Evolutionary conservation across 2,888 invertebrate genomes (phyloP).

Genomic region (Drosophila pullipes): DNA sequence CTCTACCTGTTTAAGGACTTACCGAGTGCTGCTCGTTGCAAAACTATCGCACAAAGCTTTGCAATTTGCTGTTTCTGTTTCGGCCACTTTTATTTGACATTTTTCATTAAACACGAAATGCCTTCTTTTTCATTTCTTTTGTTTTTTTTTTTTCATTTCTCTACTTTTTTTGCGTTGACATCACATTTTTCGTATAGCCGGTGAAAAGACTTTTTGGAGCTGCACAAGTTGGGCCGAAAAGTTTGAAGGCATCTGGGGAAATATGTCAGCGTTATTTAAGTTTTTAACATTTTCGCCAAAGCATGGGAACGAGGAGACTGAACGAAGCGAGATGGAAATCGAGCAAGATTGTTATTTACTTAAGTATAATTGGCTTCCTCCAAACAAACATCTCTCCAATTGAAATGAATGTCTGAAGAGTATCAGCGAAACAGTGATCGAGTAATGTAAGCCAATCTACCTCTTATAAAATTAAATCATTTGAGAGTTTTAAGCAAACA

Average conservation of each 20-base stretch:
- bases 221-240: conserved; percentile 65
- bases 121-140: conserved; percentile 48
- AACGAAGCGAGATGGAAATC: conserved; percentile 23
- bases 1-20: conserved; percentile 56
- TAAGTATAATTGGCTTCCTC: conserved; percentile 69
- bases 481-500: neutral
- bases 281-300: conserved; percentile 73
- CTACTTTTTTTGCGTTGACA: conserved; percentile 64
- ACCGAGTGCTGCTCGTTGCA: conserved; percentile 43
- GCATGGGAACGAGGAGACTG: conserved; percentile 48
- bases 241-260: conserved; percentile 79
- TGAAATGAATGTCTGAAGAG: conserved; percentile 20
- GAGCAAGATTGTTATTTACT: conserved; percentile 70
- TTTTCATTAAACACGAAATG: conserved; percentile 80
- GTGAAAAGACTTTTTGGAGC: conserved; percentile 56
- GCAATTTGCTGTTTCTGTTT: conserved; percentile 76
- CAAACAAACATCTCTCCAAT: conserved; percentile 33
- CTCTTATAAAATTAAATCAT: neutral
- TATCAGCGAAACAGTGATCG: neutral
- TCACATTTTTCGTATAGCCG: conserved; percentile 73
- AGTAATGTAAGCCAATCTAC: neutral
- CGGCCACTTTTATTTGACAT: conserved; percentile 79
- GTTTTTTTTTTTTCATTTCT: conserved; percentile 5
- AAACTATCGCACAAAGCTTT: conserved; percentile 76
- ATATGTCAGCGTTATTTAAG: conserved; percentile 79